These are phyloP conservation scores for Triplophysa siluroides DNA, from an alignment of 2,113 vertebrate species.

Conservation along the genomic window DNA sequence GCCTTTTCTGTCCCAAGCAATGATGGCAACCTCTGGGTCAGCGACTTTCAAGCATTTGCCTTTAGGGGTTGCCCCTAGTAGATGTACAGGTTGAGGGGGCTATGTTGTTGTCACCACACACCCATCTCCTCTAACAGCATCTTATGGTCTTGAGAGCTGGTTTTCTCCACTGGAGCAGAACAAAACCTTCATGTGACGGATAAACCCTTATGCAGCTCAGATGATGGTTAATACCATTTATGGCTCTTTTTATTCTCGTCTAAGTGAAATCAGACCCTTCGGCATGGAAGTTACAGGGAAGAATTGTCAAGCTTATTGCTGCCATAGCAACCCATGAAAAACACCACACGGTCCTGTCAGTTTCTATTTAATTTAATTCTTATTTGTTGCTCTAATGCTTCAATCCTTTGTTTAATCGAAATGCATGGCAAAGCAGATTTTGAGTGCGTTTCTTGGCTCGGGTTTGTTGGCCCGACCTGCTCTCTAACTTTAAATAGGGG, in stretches of 20 bases:
- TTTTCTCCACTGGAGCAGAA: slow-evolving; percentile 41
- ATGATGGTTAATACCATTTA: slow-evolving; percentile 43
- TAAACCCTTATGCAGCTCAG: slow-evolving; percentile 27
- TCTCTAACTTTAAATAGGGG: neutral
- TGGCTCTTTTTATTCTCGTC: slow-evolving; percentile 22
- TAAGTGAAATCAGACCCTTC: slow-evolving; percentile 22
- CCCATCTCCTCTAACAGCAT: neutral
- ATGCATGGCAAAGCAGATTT: slow-evolving; percentile 4
- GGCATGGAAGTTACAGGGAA: neutral
- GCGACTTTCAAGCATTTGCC: slow-evolving; percentile 65
- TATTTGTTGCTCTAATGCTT: neutral
- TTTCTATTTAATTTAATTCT: neutral
- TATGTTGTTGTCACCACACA: neutral
- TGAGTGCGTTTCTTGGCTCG: neutral
- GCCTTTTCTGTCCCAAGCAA: slow-evolving; percentile 2
- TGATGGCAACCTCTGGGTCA: slow-evolving; percentile 39
- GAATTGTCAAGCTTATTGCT: neutral
- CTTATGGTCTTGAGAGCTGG: neutral
- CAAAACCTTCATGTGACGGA: slow-evolving; percentile 46
- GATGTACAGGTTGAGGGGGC: neutral
- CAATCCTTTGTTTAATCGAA: neutral
- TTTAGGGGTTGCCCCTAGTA: neutral
- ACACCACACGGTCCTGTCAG: neutral
- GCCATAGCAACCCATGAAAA: neutral
- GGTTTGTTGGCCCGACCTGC: neutral